Base-by-base conservation (phyloP, 2,888 invertebrate species). In the Cheilosia variabilis region DNA sequence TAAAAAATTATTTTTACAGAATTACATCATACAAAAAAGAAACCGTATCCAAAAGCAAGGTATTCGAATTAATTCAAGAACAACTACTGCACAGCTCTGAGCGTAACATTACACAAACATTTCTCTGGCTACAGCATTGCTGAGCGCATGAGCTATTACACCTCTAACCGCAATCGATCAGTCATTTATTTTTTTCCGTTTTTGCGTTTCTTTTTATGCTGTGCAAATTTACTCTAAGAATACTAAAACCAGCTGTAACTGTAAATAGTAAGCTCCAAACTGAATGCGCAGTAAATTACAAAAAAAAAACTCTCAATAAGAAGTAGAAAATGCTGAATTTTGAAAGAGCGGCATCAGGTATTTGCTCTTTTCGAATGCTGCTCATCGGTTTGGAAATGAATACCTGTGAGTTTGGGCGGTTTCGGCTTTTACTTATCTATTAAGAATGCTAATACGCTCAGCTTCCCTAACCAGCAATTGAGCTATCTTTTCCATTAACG, bases 1-100 rank as follows among this genome's bases (percentile, higher is more conserved):
- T 89, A 90, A 91, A 90, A 92, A 91, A 88, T 87, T 89, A 90
- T 91, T 91, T 88, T 89, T 92, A 89, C 89, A 90, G 90, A 92
- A 89, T 89, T 92, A 92, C 89, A 90, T 91, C 88, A 89, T 90
- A 87, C 91, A 91, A 88, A 92, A 92, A 91, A 91, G 90, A 91
- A 90, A 91, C 91, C 91, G 91, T 90, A 89, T 92, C 89, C 89
- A 90, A 91, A 92, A 91, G 89, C 91, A 92, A 92, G 92, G 92
- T 92, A 92, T 91, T 92, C 90, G 89, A 88, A 88, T 83, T 55
- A 77, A 87, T 81, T 80, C 81, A 76, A 57, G 15, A 76, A 76
- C 53, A 27, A 22, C 19, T 45, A 65, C 58, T 76, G 80, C 66
- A 62, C 68, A 83, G 43, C 43, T 57, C 66, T 66, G 68, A 78